Evolutionary conservation across 2,797 vertebrate species (phyloP).

Genomic region (Phoeniculus purpureus): DNA sequence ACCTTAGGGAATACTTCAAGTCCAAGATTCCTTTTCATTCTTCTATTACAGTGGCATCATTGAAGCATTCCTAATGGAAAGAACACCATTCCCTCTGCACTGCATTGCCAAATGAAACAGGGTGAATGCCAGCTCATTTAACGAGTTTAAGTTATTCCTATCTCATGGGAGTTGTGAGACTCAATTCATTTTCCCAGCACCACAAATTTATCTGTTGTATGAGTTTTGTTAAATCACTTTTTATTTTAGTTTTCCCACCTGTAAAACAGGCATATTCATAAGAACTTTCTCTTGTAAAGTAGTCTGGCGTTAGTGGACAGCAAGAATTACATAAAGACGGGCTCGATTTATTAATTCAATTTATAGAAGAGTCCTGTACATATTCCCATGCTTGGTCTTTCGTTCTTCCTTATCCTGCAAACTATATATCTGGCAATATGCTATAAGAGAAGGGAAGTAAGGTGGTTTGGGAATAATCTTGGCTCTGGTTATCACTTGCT

Average conservation of each 20-base stretch:
- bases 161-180: not conserved
- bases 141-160: not conserved
- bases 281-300: not conserved
- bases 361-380: not conserved
- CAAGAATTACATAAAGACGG: not conserved
- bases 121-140: slow-evolving; percentile 22
- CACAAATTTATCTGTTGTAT: not conserved
- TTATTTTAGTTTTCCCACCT: not conserved
- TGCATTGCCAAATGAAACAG: not conserved
- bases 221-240: not conserved
- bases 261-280: not conserved
- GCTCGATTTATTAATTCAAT: not conserved
- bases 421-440: not conserved
- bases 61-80: slow-evolving; percentile 40
- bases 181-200: not conserved
- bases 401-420: not conserved
- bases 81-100: not conserved
- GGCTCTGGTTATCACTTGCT: not conserved
- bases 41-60: slow-evolving; percentile 15
- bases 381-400: not conserved
- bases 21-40: slow-evolving; percentile 21
- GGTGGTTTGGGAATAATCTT: not conserved
- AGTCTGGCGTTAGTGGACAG: not conserved
- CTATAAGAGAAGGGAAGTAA: slow-evolving; percentile 2
- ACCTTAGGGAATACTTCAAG: not conserved